Evolutionary conservation across 2,888 invertebrate genomes (phyloP), one percentile per base, ranked within the genome.

Genomic region (Drosophila peninsularis): DNA sequence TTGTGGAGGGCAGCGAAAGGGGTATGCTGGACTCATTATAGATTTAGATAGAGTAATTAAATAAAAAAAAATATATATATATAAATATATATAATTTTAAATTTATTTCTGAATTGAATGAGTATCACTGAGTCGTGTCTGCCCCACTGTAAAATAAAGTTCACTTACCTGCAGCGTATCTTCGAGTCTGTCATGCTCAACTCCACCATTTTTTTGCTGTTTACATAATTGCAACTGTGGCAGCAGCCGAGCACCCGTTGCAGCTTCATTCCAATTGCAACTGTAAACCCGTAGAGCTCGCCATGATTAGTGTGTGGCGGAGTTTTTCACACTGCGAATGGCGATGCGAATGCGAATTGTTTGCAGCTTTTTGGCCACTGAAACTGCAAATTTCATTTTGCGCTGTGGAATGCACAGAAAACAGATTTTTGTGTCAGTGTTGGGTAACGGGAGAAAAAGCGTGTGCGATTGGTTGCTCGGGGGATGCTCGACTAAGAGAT

Each of bases 341-440:
- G 49, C 44, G 37, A 24, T 44, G 13, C 36, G 55, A 34, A 36
- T 45, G 49, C 19, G 49, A 32, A 32, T 47, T 19, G 32, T 50
- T 42, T n/a, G 30, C 41, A n/a, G 36, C 34, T 44, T 24, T 37
- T 41, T 58, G 74, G 70, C 37, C 37, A 64, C 4, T 62, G 61
- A 78, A 60, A 37, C 42, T 64, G 50, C 44, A 44, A 62, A 64
- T 62, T 79, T 71, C 56, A 75, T 77, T 79, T 75, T 62, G 45
- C 54, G 10, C 45, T 47, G 55, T 56, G 49, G 32, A 53, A 53
- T 32, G 66, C 62, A 61, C 66, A 63, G 55, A 42, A 49, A 52
- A 17, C 11, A 49, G 53, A 62, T 56, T 54, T 57, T 75, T 61
- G 53, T 60, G 44, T 37, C 37, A 52, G 53, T 39, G 47, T 19